A percentile compares a stretch with the other conserved stretches of the same genome.
phyloP scores from a whole-genome alignment of 2,113 vertebrate species.

The Callopanchax toddi region DNA sequence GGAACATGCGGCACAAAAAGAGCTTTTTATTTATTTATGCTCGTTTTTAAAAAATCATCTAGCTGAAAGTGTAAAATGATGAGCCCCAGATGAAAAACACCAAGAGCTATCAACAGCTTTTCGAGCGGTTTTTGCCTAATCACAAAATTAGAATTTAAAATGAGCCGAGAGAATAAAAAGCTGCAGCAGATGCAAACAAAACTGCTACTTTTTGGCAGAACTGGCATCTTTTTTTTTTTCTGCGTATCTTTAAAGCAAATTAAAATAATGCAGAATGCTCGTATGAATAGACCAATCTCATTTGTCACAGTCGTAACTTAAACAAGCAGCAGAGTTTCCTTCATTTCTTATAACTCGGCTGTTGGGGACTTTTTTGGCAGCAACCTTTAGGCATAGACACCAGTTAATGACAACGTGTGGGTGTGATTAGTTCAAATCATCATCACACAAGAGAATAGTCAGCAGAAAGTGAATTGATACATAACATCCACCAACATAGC shows the following conservation, averaged over 20 bases:
- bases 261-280: not conserved
- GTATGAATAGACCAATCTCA: not conserved
- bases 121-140: slow-evolving; percentile 26
- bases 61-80: slow-evolving; percentile 59
- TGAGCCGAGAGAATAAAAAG: slow-evolving; percentile 14
- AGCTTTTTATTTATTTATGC: slow-evolving; percentile 66
- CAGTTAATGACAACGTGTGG: not conserved
- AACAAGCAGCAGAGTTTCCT: not conserved
- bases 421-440: not conserved
- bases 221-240: not conserved
- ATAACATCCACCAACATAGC: not conserved
- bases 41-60: slow-evolving; percentile 32
- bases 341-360: not conserved
- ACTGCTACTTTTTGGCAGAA: not conserved
- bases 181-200: slow-evolving; percentile 26
- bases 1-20: slow-evolving; percentile 47
- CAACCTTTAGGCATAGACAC: not conserved
- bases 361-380: not conserved
- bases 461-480: not conserved
- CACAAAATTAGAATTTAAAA: slow-evolving; percentile 34
- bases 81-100: slow-evolving; percentile 42
- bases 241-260: not conserved
- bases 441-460: not conserved
- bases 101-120: slow-evolving; percentile 47
- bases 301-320: not conserved